Percentiles rank a stretch among this genome's conserved stretches.
Evolutionary conservation across 2,888 invertebrate species (phyloP).

Genomic region (Mesoligia furuncula): DNA sequence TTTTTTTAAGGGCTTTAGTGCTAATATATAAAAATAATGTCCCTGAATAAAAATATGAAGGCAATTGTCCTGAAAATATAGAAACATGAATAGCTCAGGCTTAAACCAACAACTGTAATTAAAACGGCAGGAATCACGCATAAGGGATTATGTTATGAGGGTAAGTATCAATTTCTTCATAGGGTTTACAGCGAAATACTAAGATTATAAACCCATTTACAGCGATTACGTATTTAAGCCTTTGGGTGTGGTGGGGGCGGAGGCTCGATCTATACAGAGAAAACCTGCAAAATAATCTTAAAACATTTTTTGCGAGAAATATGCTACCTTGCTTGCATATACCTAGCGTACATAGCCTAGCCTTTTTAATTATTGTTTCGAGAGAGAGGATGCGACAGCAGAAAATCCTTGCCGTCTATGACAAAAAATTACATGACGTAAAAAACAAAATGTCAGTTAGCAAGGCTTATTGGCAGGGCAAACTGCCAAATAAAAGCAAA

Average conservation of each 20-base stretch:
- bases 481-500: background rate
- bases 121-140: background rate
- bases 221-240: constrained; percentile 10
- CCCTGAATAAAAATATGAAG: background rate
- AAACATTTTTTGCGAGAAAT: no score
- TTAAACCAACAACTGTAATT: background rate
- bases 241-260: background rate
- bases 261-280: no score
- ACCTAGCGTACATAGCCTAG: no score
- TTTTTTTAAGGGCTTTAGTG: no score
- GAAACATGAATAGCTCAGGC: background rate
- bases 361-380: no score
- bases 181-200: background rate
- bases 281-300: no score
- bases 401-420: no score
- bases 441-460: background rate
- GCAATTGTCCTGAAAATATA: constrained; percentile 16
- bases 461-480: background rate
- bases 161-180: no score
- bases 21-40: no score
- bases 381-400: no score
- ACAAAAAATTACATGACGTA: background rate
- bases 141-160: constrained; percentile 17
- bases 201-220: constrained; percentile 25
- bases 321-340: no score